These are phyloP conservation scores for Stomatorhinus ivindoensis DNA, from an alignment of 2,113 vertebrate species.

Conservation along the genomic window DNA sequence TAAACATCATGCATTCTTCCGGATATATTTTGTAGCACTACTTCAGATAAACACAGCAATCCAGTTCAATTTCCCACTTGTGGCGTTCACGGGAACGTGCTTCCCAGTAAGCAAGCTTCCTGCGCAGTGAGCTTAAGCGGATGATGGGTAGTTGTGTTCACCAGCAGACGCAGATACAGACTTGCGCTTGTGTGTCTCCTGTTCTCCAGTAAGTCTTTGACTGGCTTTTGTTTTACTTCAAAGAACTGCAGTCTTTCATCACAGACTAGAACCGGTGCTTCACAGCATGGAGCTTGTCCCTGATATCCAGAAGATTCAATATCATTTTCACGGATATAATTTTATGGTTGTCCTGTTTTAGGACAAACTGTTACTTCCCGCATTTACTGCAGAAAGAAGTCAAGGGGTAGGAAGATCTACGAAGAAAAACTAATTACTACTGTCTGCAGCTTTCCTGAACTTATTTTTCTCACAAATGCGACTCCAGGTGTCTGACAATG, in stretches of 20 bases:
- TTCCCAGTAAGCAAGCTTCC: background rate
- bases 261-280: background rate
- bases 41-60: background rate
- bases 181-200: background rate
- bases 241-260: background rate
- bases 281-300: background rate
- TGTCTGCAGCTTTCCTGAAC: background rate
- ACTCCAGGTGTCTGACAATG: background rate
- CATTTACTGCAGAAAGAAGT: background rate
- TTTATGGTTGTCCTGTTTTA: background rate
- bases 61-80: background rate
- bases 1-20: background rate
- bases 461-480: background rate
- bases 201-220: background rate
- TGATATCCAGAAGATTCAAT: background rate
- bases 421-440: background rate
- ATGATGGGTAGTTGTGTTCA: background rate
- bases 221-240: background rate
- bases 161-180: background rate
- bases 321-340: background rate
- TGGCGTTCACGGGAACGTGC: background rate
- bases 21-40: background rate
- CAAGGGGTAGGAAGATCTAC: background rate
- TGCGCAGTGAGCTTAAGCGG: background rate
- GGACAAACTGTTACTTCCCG: background rate